Conservation (phyloP, 2,888 invertebrate genomes). For the Drosophila recens region DNA sequence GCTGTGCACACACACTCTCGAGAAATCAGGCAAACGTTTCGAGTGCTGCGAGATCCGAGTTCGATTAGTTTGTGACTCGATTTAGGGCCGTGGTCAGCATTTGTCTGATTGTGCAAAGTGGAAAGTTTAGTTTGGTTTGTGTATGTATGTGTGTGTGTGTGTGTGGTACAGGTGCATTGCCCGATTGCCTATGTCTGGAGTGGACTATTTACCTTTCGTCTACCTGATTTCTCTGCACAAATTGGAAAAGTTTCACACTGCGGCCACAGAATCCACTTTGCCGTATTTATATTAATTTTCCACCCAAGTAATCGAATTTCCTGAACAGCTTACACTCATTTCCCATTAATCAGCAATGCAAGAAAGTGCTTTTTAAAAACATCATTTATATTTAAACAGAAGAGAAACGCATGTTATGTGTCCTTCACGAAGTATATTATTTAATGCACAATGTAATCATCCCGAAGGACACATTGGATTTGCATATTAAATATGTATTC, state of each 20-base stretch:
- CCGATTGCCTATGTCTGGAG: constrained; percentile 42
- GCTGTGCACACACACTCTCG: constrained; percentile 63
- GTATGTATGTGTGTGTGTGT: constrained; percentile 12
- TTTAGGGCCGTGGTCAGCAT: constrained; percentile 49
- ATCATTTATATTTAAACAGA: constrained; percentile 43
- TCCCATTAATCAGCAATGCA: constrained; percentile 37
- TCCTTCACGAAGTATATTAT: constrained; percentile 20
- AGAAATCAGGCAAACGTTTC: constrained; percentile 68
- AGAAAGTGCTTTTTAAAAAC: constrained; percentile 43
- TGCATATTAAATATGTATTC: constrained; percentile 68
- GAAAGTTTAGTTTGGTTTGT: constrained; percentile 29
- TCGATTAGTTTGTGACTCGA: constrained; percentile 71
- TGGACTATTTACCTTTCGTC: constrained; percentile 31
- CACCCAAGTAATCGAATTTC: constrained; percentile 42
- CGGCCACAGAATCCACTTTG: constrained; percentile 36
- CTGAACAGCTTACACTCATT: constrained; percentile 47
- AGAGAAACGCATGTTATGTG: constrained; percentile 1
- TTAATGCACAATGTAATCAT: constrained; percentile 60
- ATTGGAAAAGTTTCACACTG: constrained; percentile 71
- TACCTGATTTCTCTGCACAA: constrained; percentile 51
- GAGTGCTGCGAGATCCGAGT: constrained; percentile 63
- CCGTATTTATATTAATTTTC: constrained; percentile 65
- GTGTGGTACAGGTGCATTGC: constrained; percentile 39
- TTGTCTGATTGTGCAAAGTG: constrained; percentile 40
- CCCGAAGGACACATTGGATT: constrained; percentile 67